A percentile compares a stretch with the other conserved stretches of the same genome.
phyloP scores from a whole-genome alignment of 2,113 vertebrate species.

The Nothocercus julius region DNA sequence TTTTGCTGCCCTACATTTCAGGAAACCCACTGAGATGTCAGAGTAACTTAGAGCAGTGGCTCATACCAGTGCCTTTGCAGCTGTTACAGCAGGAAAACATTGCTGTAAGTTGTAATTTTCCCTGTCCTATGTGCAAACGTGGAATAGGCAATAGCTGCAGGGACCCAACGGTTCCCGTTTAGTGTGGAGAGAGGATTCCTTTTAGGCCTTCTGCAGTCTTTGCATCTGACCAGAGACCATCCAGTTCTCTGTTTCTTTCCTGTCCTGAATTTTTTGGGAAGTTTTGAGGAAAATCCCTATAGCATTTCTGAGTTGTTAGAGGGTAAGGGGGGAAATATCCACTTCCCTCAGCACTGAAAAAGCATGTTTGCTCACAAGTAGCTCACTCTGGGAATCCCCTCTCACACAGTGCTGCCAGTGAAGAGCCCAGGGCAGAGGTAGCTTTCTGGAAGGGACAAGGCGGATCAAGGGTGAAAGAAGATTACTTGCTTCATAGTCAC shows the following conservation, averaged over 20 bases:
- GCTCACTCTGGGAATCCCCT: conserved; percentile 40
- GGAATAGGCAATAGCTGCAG: not conserved
- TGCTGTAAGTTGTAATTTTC: not conserved
- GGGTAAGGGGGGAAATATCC: not conserved
- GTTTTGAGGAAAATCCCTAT: conserved; percentile 64
- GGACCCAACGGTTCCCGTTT: accelerated
- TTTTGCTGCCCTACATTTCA: not conserved
- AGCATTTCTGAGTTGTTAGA: conserved; percentile 9
- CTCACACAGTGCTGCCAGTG: not conserved
- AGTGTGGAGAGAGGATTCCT: not conserved
- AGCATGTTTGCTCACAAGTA: not conserved
- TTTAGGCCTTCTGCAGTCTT: not conserved
- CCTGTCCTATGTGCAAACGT: not conserved
- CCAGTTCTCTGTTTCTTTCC: not conserved
- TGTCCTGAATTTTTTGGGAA: not conserved
- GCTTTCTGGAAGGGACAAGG: not conserved
- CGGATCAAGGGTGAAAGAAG: not conserved
- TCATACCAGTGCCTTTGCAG: not conserved
- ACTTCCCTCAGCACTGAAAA: not conserved
- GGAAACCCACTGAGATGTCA: not conserved
- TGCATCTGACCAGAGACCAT: not conserved
- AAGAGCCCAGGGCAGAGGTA: not conserved
- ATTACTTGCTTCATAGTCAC: not conserved
- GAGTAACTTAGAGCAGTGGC: not conserved
- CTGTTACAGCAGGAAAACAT: not conserved